Percentiles rank a stretch among this genome's conserved stretches.
These are phyloP conservation scores for Suncus etruscus DNA, from an alignment of 2,113 vertebrate genomes.

Conservation along the genomic window DNA sequence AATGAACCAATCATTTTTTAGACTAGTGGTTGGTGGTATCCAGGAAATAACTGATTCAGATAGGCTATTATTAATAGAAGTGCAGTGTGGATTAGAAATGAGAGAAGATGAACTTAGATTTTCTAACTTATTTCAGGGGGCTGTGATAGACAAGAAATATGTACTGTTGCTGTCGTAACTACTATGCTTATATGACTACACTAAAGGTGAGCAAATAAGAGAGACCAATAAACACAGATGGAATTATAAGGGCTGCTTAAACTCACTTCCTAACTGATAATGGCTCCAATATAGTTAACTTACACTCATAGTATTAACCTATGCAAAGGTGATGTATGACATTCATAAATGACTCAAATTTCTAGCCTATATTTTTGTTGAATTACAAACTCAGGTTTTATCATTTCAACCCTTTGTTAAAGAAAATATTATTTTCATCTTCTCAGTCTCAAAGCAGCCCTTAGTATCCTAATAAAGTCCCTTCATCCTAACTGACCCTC, in stretches of 20 bases:
- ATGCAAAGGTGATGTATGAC: too few species aligned
- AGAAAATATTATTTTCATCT: background rate
- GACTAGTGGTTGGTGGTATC: background rate
- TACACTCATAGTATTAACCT: too few species aligned
- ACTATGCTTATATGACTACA: background rate
- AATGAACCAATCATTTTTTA: background rate
- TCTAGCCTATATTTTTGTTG: background rate
- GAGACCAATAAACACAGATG: slow-evolving; percentile 2
- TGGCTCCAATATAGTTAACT: background rate
- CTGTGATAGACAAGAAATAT: background rate
- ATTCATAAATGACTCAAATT: background rate
- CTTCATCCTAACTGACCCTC: background rate
- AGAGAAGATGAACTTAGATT: background rate
- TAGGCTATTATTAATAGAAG: background rate
- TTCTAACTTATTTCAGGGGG: background rate
- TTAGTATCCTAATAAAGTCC: background rate
- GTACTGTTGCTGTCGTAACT: background rate
- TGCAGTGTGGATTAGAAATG: background rate
- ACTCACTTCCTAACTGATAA: background rate
- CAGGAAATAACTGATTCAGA: background rate
- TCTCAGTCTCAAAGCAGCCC: background rate
- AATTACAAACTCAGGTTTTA: background rate
- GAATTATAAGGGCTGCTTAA: background rate
- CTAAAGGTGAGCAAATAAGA: slow-evolving; percentile 2
- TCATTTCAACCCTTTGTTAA: background rate